Base-by-base conservation (phyloP, 2,113 vertebrate species). In the Steatornis caripensis region DNA sequence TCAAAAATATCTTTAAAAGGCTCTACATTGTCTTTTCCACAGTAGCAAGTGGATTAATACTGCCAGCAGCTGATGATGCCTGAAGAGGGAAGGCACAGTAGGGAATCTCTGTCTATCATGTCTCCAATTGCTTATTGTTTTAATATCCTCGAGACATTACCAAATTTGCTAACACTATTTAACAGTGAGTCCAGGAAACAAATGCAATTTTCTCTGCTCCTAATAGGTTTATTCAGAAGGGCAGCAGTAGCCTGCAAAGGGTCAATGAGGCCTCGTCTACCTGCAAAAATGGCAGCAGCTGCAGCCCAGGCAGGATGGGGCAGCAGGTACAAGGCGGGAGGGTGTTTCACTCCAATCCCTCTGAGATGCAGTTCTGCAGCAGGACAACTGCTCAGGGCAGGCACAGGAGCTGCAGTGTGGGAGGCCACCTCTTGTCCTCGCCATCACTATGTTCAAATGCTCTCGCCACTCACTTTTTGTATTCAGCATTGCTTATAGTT, bases 351-450 rank as follows among this genome's bases (percentile, higher is more conserved):
- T n/a, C 20, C 12, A 4, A 15, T 36, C 65, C 60, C 12, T 66
- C 58, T 34, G 84, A 60, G 72, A 48, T 29, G 48, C 39, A 54
- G 37, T 24, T 43, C 39, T 85, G 55, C 37, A 34, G 10, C 2
- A 37, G 46, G 32, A 75, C 51, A 71, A 9, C 15, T 41, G 11
- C n/a, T 32, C 37, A 8, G 49, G 58, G 43, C 69, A 60, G 66
- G 60, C 2, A 10, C 6, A 1, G 12, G n/a, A 49, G 26, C 39
- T 70, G 32, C 1, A 8, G 16, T 0, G 1, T 23, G 26, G 61
- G 32, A 29, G 7, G 4, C 23, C 48, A 55, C 27, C 36, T 74
- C 79, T 62, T 29, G 27, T 53, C 48, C 64, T 71, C 36, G 23
- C n/a, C 7, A 0, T 6, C 26, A 53, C n/a, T 39, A 5, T 8